Conservation (phyloP, 2,113 vertebrate species). For the Grammomys surdaster region DNA sequence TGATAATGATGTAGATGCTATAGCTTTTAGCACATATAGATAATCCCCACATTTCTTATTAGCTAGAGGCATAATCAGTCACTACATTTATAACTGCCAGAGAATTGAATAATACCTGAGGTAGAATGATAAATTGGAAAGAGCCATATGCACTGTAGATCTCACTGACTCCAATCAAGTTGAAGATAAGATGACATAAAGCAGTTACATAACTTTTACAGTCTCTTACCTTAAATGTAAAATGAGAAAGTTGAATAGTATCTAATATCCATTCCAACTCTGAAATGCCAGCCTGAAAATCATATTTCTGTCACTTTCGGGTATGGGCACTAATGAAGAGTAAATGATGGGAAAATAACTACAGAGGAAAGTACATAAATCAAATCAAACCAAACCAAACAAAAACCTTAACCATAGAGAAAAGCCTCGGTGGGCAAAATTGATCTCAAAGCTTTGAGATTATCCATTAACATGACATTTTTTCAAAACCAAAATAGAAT, state of each 20-base stretch:
- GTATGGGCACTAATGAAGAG: background rate
- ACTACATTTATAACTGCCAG: slow-evolving; percentile 62
- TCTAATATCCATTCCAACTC: background rate
- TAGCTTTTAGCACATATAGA: slow-evolving; percentile 59
- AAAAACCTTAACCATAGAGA: background rate
- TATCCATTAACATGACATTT: background rate
- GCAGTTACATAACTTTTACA: background rate
- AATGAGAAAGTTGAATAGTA: background rate
- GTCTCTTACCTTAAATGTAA: slow-evolving; percentile 19
- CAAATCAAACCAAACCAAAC: background rate
- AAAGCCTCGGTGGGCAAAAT: background rate
- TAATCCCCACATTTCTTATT: slow-evolving; percentile 59
- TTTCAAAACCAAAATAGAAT: background rate
- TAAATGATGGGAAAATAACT: background rate
- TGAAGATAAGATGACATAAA: background rate
- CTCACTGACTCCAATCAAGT: slow-evolving; percentile 24
- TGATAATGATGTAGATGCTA: slow-evolving; percentile 47
- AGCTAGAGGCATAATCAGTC: slow-evolving; percentile 50
- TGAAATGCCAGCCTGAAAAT: background rate
- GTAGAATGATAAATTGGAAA: slow-evolving; percentile 29
- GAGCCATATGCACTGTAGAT: background rate
- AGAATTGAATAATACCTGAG: slow-evolving; percentile 52
- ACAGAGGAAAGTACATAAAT: background rate
- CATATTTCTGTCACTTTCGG: slow-evolving; percentile 29
- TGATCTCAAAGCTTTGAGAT: background rate